These are phyloP conservation scores for Mormyrus proboscirostris DNA, from an alignment of 2,797 vertebrate genomes.

Conservation along the genomic window DNA sequence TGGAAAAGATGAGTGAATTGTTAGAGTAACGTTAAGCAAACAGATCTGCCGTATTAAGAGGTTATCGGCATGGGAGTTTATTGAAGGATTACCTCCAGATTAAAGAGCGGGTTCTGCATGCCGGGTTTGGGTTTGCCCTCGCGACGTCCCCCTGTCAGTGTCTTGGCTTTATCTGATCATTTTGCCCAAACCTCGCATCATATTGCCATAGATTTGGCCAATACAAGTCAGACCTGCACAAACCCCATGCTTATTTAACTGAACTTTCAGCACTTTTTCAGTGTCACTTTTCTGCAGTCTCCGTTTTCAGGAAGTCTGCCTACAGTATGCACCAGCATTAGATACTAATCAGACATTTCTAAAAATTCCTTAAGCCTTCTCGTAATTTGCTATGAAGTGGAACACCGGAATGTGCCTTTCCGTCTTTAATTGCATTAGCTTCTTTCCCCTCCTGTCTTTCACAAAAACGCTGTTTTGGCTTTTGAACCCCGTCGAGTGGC, in stretches of 20 bases:
- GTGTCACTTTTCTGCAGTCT: neutral
- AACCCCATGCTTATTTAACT: neutral
- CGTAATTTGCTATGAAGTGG: neutral
- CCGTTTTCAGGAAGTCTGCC: neutral
- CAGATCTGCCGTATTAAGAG: constrained; percentile 52
- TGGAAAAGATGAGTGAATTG: constrained; percentile 56
- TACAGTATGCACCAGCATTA: neutral
- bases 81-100: constrained; percentile 43
- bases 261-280: neutral
- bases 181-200: neutral
- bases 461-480: neutral
- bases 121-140: neutral
- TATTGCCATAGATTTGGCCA: neutral
- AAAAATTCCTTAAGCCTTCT: neutral
- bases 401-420: neutral
- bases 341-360: constrained; percentile 20
- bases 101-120: neutral
- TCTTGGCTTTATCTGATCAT: neutral
- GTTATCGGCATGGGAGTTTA: constrained; percentile 45
- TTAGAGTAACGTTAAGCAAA: constrained; percentile 50
- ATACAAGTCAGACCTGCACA: neutral
- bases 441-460: neutral
- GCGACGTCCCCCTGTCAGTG: neutral
- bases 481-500: neutral
- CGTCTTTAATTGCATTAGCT: neutral